Conservation (phyloP, 2,113 vertebrate genomes). For the Thryonomys swinderianus region DNA sequence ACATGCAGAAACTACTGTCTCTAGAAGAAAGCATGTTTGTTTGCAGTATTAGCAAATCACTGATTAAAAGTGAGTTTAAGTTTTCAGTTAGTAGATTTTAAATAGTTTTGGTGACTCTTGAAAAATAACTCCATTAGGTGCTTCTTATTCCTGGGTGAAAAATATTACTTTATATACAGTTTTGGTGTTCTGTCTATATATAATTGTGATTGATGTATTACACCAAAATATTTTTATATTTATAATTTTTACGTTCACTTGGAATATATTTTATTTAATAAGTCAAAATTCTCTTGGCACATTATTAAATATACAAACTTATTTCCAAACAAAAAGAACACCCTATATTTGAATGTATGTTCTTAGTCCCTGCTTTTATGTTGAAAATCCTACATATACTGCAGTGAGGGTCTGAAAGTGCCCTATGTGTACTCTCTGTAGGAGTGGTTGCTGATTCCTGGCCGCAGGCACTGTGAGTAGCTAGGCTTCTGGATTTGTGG, state of each 20-base stretch:
- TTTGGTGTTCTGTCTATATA: constrained; percentile 87
- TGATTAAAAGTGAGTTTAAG: constrained; percentile 84
- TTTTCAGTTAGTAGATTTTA: constrained; percentile 84
- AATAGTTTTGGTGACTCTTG: constrained; percentile 74
- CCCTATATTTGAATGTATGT: constrained; percentile 86
- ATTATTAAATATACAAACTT: constrained; percentile 87
- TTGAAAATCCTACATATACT: constrained; percentile 78
- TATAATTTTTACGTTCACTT: constrained; percentile 87
- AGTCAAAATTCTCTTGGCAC: constrained; percentile 90
- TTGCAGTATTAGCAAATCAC: constrained; percentile 88
- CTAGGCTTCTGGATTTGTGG: constrained; percentile 88
- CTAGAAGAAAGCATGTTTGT: constrained; percentile 78
- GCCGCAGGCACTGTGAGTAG: constrained; percentile 81
- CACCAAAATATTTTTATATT: constrained; percentile 93
- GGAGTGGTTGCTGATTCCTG: constrained; percentile 86
- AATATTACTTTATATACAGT: constrained; percentile 85
- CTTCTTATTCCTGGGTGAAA: constrained; percentile 89
- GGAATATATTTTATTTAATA: constrained; percentile 87
- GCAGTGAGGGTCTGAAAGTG: constrained; percentile 83
- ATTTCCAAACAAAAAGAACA: constrained; percentile 79
- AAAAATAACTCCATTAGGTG: constrained; percentile 84
- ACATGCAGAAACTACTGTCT: constrained; percentile 85
- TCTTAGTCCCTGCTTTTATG: constrained; percentile 86
- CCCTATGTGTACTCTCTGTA: constrained; percentile 87
- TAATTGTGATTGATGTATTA: constrained; percentile 88